Evolutionary conservation across 2,888 invertebrate genomes (phyloP).

Genomic region (Mythimna ferrago): DNA sequence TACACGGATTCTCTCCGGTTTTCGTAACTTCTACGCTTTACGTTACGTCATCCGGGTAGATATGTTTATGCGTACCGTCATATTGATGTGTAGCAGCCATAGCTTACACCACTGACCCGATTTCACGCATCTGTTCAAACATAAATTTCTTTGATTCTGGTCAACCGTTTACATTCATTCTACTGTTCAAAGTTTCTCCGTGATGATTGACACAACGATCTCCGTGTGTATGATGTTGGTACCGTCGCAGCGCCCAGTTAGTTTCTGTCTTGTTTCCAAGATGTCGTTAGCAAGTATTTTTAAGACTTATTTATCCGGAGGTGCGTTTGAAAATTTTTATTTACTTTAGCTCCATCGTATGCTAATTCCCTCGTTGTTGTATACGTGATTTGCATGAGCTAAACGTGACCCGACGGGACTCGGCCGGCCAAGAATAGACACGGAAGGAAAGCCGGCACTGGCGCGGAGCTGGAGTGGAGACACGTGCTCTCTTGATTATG

Average conservation of each 20-base stretch:
- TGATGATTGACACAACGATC: constrained; percentile 57
- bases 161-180: constrained; percentile 63
- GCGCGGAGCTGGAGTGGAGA: constrained; percentile 78
- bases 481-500: constrained; percentile 80
- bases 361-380: constrained; percentile 84
- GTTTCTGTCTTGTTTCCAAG: constrained; percentile 61
- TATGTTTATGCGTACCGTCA: constrained; percentile 82
- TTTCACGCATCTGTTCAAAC: constrained; percentile 84
- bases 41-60: constrained; percentile 81
- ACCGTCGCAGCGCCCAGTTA: constrained; percentile 49
- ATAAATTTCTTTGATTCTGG: constrained; percentile 77
- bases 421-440: constrained; percentile 83
- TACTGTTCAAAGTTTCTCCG: constrained; percentile 61
- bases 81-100: constrained; percentile 81
- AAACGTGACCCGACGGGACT: constrained; percentile 83
- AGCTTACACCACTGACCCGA: constrained; percentile 86
- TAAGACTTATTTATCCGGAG: constrained; percentile 63
- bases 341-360: constrained; percentile 73
- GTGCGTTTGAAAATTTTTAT: constrained; percentile 72
- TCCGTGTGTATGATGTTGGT: constrained; percentile 36
- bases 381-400: constrained; percentile 84
- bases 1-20: constrained; percentile 72
- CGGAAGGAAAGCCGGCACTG: constrained; percentile 87
- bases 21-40: constrained; percentile 81
- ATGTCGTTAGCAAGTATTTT: constrained; percentile 69